A percentile compares a stretch with the other conserved stretches of the same genome.
Conservation (phyloP, 1,140 invertebrate genomes). For the Micrasema longulum region DNA sequence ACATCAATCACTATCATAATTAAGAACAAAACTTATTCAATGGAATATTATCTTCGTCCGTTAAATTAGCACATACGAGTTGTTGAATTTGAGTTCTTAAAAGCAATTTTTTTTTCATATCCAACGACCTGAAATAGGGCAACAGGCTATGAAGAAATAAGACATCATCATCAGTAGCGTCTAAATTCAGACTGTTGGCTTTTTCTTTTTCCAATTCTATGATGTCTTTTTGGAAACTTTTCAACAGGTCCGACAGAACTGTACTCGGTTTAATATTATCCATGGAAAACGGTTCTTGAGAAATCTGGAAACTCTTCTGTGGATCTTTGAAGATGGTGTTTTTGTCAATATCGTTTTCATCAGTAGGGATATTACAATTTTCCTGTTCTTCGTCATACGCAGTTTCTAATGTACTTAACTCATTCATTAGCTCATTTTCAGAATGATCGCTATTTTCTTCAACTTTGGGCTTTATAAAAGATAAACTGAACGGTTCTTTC, state of each 20-base stretch:
- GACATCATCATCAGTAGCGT: slow-evolving; percentile 43
- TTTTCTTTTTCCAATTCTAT: slow-evolving; percentile 45
- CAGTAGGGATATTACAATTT: slow-evolving; percentile 10
- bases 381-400: slow-evolving; percentile 19
- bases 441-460: slow-evolving; percentile 8
- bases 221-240: slow-evolving; percentile 46
- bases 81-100: slow-evolving; percentile 44
- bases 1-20: too few relatives aligned
- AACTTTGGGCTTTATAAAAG: slow-evolving; percentile 14
- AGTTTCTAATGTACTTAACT: slow-evolving; percentile 4
- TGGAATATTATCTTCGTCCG: background rate
- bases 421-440: too few relatives aligned
- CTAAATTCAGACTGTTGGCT: slow-evolving; percentile 18
- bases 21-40: too few relatives aligned
- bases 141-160: slow-evolving; percentile 44
- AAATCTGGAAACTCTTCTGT: background rate
- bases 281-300: background rate
- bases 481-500: background rate
- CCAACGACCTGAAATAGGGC: slow-evolving; percentile 42
- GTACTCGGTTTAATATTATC: slow-evolving; percentile 19
- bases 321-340: background rate
- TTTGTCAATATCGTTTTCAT: background rate
- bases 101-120: slow-evolving; percentile 37
- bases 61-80: slow-evolving; percentile 36
- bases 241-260: slow-evolving; percentile 23